Percentiles rank a stretch among this genome's conserved stretches.
Evolutionary conservation across 2,888 invertebrate species (phyloP).

Genomic region (Psylliodes chrysocephalus): DNA sequence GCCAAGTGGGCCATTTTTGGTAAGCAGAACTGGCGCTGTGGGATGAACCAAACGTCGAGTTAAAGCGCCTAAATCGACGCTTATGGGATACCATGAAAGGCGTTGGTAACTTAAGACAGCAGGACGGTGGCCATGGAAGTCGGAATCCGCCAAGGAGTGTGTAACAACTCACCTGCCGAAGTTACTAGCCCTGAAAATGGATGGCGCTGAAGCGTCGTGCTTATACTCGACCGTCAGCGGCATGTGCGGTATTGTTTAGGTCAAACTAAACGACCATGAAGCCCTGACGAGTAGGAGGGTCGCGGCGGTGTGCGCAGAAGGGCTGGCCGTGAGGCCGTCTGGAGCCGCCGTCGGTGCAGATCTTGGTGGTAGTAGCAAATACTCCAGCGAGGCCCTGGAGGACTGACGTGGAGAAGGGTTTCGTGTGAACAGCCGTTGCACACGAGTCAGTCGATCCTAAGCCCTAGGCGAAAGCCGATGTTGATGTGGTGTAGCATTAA

Average conservation of each 20-base stretch:
- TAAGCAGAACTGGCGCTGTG: conserved; percentile 85
- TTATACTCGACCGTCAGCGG: conserved; percentile 54
- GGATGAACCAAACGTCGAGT: conserved; percentile 79
- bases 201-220: conserved; percentile 72
- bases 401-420: conserved; percentile 65
- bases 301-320: conserved; percentile 71
- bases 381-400: conserved; percentile 70
- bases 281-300: conserved; percentile 72
- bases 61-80: conserved; percentile 74
- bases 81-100: conserved; percentile 73
- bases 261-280: conserved; percentile 57
- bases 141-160: conserved; percentile 72
- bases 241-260: conserved; percentile 32
- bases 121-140: conserved; percentile 83
- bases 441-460: no score
- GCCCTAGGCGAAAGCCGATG: no score
- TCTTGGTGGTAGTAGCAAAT: no score
- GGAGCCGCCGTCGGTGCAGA: conserved; percentile 69
- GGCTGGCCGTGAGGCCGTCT: conserved; percentile 68
- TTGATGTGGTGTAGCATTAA: conserved; percentile 12
- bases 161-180: conserved; percentile 70
- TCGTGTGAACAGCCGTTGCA: no score
- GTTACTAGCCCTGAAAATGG: conserved; percentile 74
- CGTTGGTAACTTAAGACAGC: conserved; percentile 67
- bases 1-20: conserved; percentile 79